These are phyloP conservation scores for Beroe forskalii DNA, from an alignment of 37 sponge, comb jelly and placozoan genomes.

Conservation along the genomic window DNA sequence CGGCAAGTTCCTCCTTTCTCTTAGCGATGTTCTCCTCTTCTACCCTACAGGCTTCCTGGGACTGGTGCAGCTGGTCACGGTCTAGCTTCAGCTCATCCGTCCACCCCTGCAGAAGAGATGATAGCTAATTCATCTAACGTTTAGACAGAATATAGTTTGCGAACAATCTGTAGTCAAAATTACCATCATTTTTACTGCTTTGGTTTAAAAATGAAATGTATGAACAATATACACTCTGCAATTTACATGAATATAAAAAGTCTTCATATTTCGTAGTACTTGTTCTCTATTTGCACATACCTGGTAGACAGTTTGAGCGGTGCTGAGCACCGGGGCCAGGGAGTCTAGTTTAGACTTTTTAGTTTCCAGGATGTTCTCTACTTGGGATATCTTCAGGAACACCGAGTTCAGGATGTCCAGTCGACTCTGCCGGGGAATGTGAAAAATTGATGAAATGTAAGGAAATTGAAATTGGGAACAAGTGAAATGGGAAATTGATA, in stretches of 20 bases:
- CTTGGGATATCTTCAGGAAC: conserved; percentile 45
- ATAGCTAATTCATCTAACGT: not conserved
- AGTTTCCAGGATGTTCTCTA: conserved; percentile 1
- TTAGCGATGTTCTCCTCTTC: conserved; percentile 22
- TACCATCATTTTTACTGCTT: too few species aligned
- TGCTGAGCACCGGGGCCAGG: not conserved
- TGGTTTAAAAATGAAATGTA: too few species aligned
- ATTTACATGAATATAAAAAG: too few species aligned
- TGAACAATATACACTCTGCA: too few species aligned
- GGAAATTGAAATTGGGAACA: too few species aligned
- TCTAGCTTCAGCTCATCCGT: conserved; percentile 12
- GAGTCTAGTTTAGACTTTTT: conserved; percentile 4
- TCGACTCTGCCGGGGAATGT: not conserved
- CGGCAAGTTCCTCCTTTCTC: conserved; percentile 6
- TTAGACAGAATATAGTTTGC: too few species aligned
- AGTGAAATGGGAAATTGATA: too few species aligned
- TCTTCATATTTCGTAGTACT: too few species aligned
- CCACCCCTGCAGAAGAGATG: conserved; percentile 6
- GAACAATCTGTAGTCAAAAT: too few species aligned
- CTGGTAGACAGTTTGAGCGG: conserved; percentile 21
- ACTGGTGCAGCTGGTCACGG: not conserved
- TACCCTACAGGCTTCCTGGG: not conserved
- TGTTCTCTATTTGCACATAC: too few species aligned
- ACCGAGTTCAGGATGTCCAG: conserved; percentile 9
- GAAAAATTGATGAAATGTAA: too few species aligned